Percentiles rank a stretch among this genome's conserved stretches.
Evolutionary conservation across 2,888 invertebrate species (phyloP).

Genomic region (Odontothrips loti): DNA sequence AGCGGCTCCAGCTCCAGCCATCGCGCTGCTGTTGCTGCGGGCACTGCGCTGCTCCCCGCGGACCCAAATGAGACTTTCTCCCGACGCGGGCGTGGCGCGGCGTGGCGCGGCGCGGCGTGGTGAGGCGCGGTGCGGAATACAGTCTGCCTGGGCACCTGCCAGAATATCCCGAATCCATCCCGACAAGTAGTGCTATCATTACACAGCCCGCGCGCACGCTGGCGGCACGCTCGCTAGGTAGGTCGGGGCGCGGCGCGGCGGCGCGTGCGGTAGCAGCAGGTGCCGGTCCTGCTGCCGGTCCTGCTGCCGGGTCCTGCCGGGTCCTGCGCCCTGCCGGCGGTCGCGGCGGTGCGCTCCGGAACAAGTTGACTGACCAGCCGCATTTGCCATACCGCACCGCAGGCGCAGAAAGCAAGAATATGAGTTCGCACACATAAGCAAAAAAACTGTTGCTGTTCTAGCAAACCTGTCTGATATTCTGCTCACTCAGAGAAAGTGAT

Average conservation of each 20-base stretch:
- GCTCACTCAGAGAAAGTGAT: no score
- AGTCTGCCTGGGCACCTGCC: slow-evolving; percentile 15
- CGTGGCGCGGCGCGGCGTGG: neutral
- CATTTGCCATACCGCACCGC: no score
- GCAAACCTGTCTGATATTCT: no score
- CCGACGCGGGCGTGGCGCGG: neutral
- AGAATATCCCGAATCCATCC: neutral
- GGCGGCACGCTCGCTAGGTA: neutral
- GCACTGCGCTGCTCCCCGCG: neutral
- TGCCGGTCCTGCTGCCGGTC: neutral
- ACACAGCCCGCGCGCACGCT: neutral
- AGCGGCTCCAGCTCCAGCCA: neutral
- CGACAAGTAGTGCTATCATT: neutral
- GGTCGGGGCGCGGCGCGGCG: neutral
- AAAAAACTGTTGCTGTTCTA: no score
- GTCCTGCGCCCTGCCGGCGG: no score
- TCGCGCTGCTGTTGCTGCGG: neutral
- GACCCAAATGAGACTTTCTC: slow-evolving; percentile 1
- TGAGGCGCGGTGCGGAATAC: neutral
- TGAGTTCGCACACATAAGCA: no score
- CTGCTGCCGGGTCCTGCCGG: no score
- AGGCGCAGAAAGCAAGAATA: no score
- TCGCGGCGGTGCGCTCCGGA: no score
- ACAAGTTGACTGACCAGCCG: no score
- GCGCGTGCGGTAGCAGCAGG: neutral